phyloP scores from a whole-genome alignment of 2,888 invertebrate species.

The Coleophora deauratella region DNA sequence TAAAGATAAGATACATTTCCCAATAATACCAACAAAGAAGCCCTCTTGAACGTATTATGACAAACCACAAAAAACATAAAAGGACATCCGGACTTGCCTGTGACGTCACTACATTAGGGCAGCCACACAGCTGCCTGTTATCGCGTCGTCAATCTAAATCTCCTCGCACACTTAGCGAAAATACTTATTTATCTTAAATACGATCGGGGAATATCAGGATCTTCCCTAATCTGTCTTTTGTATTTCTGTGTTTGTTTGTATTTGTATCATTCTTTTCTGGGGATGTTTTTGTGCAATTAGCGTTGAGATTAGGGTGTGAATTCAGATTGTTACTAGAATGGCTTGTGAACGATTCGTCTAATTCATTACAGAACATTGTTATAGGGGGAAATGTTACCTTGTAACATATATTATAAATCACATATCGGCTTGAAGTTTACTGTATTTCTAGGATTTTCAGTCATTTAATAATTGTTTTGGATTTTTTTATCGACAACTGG shows the following conservation, averaged over 20 bases:
- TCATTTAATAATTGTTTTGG: no score
- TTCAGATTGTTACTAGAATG: slow-evolving; percentile 23
- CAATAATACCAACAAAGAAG: not conserved
- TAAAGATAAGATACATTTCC: no score
- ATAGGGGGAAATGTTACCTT: no score
- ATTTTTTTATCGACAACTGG: no score
- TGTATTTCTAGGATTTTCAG: no score
- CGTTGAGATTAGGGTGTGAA: slow-evolving; percentile 54
- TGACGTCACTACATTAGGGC: slow-evolving; percentile 41
- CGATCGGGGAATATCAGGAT: slow-evolving; percentile 44
- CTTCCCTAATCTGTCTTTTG: slow-evolving; percentile 68
- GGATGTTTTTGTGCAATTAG: slow-evolving; percentile 69
- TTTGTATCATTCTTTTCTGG: slow-evolving; percentile 35
- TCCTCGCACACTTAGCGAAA: slow-evolving; percentile 61
- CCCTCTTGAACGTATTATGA: not conserved
- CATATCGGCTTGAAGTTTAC: no score
- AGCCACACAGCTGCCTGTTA: slow-evolving; percentile 59
- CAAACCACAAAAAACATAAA: slow-evolving; percentile 10
- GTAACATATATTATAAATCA: no score
- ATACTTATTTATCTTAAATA: slow-evolving; percentile 70
- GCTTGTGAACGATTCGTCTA: slow-evolving; percentile 27
- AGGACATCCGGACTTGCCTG: slow-evolving; percentile 18
- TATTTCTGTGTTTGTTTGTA: slow-evolving; percentile 49
- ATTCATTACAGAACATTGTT: slow-evolving; percentile 24
- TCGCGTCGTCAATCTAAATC: slow-evolving; percentile 60